A percentile compares a stretch with the other conserved stretches of the same genome.
phyloP scores from a whole-genome alignment of 2,113 vertebrate species.

The Pelecanus crispus region DNA sequence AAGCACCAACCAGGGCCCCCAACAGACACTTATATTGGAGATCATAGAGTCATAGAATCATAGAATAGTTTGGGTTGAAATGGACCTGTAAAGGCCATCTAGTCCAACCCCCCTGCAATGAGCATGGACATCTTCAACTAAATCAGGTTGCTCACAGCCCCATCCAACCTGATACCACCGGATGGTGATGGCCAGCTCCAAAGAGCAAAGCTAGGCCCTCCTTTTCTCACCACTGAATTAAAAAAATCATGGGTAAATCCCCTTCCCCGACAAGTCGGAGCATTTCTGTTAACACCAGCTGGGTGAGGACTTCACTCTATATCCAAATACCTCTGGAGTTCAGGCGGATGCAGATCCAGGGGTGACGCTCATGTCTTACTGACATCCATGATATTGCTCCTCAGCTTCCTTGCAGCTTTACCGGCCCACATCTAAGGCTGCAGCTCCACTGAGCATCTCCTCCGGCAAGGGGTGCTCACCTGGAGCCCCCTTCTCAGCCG shows the following conservation, averaged over 20 bases:
- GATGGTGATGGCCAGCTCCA: neutral
- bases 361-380: neutral
- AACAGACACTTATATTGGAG: neutral
- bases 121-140: too few relatives aligned
- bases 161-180: too few relatives aligned
- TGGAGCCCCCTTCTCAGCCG: accelerated
- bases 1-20: neutral
- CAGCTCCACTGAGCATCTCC: neutral
- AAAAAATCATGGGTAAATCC: neutral
- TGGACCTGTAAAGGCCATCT: too few relatives aligned
- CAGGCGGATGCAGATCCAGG: neutral
- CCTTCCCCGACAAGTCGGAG: neutral
- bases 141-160: too few relatives aligned
- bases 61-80: too few relatives aligned
- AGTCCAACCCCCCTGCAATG: too few relatives aligned
- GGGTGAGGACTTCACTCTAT: neutral
- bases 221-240: neutral
- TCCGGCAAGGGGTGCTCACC: accelerated
- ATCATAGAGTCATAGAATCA: too few relatives aligned
- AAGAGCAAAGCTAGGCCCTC: neutral
- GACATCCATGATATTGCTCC: neutral
- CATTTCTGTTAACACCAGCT: neutral
- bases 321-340: neutral
- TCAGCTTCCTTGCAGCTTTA: neutral
- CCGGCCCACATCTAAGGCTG: neutral